phyloP scores from a whole-genome alignment of 2,888 invertebrate genomes.

The Melipona beecheii region DNA sequence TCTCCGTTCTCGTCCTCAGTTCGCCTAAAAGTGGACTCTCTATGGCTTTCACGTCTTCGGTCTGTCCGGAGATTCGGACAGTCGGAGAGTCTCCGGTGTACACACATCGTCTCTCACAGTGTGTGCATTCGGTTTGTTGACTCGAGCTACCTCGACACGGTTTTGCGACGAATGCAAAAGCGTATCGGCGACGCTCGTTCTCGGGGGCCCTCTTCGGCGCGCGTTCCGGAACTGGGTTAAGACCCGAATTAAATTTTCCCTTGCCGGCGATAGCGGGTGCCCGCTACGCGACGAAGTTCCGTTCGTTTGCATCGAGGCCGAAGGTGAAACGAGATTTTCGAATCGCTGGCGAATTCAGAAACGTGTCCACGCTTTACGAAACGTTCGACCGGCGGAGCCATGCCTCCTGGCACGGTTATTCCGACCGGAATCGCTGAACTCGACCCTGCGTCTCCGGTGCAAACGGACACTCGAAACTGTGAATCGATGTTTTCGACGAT shows the following conservation, averaged over 20 bases:
- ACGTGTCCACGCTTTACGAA: neutral
- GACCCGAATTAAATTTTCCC: constrained; percentile 68
- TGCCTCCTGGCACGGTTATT: neutral
- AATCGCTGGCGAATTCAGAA: constrained; percentile 44
- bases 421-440: constrained; percentile 8
- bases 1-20: neutral
- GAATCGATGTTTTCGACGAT: neutral
- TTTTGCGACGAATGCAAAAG: constrained; percentile 31
- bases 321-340: constrained; percentile 55
- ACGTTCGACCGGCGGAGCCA: neutral
- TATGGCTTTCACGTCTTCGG: neutral
- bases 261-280: neutral
- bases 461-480: neutral
- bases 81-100: neutral
- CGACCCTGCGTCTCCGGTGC: neutral
- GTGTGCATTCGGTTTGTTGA: constrained; percentile 24
- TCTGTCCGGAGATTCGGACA: neutral
- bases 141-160: constrained; percentile 28
- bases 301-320: constrained; percentile 31
- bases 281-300: constrained; percentile 29
- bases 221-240: constrained; percentile 72
- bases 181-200: constrained; percentile 43
- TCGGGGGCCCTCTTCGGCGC: constrained; percentile 23
- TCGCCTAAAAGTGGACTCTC: neutral
- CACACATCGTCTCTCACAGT: neutral